Evolutionary conservation across 2,888 invertebrate species (phyloP), one percentile per base, ranked within the genome.

Genomic region (Tipula lateralis): DNA sequence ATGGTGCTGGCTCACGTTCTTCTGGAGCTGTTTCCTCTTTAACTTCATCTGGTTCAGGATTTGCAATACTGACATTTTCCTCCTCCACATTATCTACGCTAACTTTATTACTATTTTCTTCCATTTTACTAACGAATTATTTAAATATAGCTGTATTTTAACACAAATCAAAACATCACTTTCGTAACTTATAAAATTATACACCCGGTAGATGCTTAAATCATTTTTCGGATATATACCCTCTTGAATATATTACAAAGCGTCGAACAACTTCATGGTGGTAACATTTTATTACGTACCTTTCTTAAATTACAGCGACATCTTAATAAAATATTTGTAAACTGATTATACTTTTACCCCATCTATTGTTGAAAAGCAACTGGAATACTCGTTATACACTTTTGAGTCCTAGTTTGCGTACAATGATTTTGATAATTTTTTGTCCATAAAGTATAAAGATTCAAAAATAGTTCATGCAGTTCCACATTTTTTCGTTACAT

Each of bases 11-110:
- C 3, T 66, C 66, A 12, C 13, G 32, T 29, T 85, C 81, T 82
- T 82, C 84, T 4, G 81, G 12, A 24, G 12, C 39, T 24, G 24
- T 16, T 84, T 84, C 83, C n/a, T 80, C 85, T 29, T 83, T 82
- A 7, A 44, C 39, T 81, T 84, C 83, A 7, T 85, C 84, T 83
- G 50, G 50, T 24, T 16, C 13, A 2, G 83, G 29, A 7, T 39
- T 19, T 39, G 24, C 66, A 9, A 24, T 66, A 66, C 9, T 24
- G 24, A 3, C 24, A 24, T 66, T 66, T 66, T 13, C 66, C 2
- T 9, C 2, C 1, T 24, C 66, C 9, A 66, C 66, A 66, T 24
- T 66, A 24, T 66, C 66, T 24, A 9, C 66, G 7, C 66, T 66
- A 19, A 24, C 24, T 66, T 66, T 66, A 24, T 66, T 24, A 66